Evolutionary conservation across 2,797 vertebrate genomes (phyloP).

Genomic region (Cetoscarus ocellatus): DNA sequence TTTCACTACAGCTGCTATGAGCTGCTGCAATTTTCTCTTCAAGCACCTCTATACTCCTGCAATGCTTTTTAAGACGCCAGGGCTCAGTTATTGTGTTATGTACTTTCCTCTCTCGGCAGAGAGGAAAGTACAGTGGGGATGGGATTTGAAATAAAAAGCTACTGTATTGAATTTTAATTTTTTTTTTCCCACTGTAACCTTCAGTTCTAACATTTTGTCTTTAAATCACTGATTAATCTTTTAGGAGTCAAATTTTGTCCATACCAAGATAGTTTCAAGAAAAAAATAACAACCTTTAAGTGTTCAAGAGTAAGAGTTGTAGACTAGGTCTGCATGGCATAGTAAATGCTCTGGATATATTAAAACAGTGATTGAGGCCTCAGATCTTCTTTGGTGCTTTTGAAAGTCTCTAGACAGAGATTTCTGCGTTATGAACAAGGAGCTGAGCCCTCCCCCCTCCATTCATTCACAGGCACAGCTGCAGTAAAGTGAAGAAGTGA

Average conservation of each 20-base stretch:
- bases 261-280: constrained; percentile 9
- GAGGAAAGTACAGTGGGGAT: constrained; percentile 53
- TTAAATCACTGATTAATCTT: constrained; percentile 39
- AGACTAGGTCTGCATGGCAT: constrained; percentile 9
- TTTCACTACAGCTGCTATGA: constrained; percentile 79
- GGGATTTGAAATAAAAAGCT: constrained; percentile 62
- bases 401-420: constrained; percentile 39
- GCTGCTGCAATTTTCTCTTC: constrained; percentile 80
- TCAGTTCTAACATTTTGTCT: constrained; percentile 60
- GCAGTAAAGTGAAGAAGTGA: constrained; percentile 73
- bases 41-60: constrained; percentile 77
- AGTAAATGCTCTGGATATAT: constrained; percentile 43
- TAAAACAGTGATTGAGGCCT: constrained; percentile 48
- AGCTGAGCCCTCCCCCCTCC: constrained; percentile 50
- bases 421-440: constrained; percentile 55
- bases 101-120: too few species aligned
- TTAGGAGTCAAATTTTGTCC: constrained; percentile 28
- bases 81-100: constrained; percentile 77
- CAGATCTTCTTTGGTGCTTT: constrained; percentile 44
- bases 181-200: constrained; percentile 44
- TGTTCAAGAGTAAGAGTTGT: background rate
- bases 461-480: constrained; percentile 59
- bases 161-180: constrained; percentile 62
- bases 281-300: constrained; percentile 36
- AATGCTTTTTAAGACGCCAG: constrained; percentile 80